phyloP scores from a whole-genome alignment of 2,888 invertebrate species.

The Cacoxenus indagator region DNA sequence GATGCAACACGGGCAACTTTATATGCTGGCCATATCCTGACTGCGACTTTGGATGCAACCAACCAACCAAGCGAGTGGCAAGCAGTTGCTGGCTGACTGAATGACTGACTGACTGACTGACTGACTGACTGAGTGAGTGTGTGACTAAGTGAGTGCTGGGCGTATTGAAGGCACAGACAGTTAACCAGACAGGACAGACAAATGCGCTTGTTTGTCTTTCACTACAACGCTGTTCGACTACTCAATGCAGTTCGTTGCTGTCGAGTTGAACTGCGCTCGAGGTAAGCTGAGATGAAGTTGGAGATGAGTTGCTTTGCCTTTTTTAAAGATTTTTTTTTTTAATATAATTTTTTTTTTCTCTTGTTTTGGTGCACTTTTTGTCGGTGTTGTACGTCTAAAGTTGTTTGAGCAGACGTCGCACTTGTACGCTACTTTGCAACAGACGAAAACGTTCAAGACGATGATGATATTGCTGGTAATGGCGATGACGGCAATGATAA shows the following conservation, averaged over 20 bases:
- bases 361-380: not conserved
- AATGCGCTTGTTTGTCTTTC: slow-evolving; percentile 60
- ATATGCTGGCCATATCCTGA: slow-evolving; percentile 17
- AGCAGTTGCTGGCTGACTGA: not conserved
- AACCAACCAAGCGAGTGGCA: not conserved
- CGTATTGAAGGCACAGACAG: slow-evolving; percentile 5
- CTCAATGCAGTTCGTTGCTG: slow-evolving; percentile 11
- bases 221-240: slow-evolving; percentile 48
- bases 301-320: not conserved
- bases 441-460: slow-evolving; percentile 8
- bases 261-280: slow-evolving; percentile 21
- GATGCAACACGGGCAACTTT: not conserved
- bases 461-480: not conserved
- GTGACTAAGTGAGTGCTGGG: not conserved
- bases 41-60: not conserved
- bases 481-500: not conserved
- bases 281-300: no score
- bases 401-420: slow-evolving; percentile 22
- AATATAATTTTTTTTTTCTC: not conserved
- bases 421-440: slow-evolving; percentile 2
- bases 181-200: not conserved
- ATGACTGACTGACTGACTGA: not conserved
- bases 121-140: not conserved
- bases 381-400: slow-evolving; percentile 3
- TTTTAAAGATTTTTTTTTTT: not conserved